Evolutionary conservation across 2,797 vertebrate species (phyloP), one percentile per base, ranked within the genome.

Genomic region (Alectoris magna): DNA sequence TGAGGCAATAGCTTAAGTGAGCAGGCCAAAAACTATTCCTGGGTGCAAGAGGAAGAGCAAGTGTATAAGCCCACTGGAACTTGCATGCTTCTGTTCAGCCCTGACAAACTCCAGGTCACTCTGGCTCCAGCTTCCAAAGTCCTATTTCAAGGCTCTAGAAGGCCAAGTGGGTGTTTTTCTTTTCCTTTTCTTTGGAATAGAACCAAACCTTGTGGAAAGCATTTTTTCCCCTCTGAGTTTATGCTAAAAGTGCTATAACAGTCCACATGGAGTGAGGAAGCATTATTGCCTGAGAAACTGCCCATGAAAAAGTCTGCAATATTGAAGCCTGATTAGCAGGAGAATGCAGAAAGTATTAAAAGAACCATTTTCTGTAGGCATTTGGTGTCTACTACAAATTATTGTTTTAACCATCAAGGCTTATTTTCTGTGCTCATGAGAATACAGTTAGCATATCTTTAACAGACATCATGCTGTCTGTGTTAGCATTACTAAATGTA

Each of bases 161-260:
- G 80, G 56, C 46, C 63, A 78, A 18, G 17, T 84, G 77, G 21
- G 3, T 85, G 56, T 81, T 95, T 93, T 91, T 74, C 46, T 89
- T 80, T 83, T 60, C 78, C 21, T 58, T 51, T 60, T 1, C 38
- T 88, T 91, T 94, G 94, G 90, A 90, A 46, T 23, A 78, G 43
- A 84, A 88, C 59, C 79, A 93, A 85, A 22, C 70, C 80, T 85
- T 94, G 83, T 76, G 74, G 84, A 91, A 93, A 79, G 36, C 77
- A 44, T 78, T 93, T 87, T 38, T 21, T 2, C 41, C 17, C 0
- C n/a, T 62, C 43, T 26, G 38, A 84, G 64, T 82, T 92, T 78
- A 73, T 78, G 71, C 77, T 91, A 68, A 62, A 92, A 95, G 76
- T 73, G 68, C 92, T 93, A 78, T 19, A 76, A 29, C 72, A 79